phyloP scores from a whole-genome alignment of 35 echinoderm and acorn worm genomes.

The Lytechinus variegatus region DNA sequence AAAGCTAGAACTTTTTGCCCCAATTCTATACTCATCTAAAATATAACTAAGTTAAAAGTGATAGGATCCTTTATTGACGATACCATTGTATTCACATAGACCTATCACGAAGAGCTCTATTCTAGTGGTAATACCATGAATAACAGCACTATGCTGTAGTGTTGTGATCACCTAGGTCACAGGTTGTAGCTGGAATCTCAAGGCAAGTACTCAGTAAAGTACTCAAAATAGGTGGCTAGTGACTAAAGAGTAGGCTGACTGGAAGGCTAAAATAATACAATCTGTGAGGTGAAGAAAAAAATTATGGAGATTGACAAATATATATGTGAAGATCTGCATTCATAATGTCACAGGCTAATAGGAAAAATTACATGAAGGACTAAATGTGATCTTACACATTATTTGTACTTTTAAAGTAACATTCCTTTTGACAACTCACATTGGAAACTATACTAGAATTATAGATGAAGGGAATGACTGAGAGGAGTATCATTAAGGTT shows the following conservation, averaged over 20 bases:
- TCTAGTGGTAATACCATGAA: neutral
- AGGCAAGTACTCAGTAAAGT: neutral
- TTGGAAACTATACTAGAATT: no score
- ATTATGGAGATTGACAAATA: neutral
- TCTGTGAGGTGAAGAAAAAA: neutral
- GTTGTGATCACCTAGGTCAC: conserved; percentile 16
- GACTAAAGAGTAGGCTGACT: neutral
- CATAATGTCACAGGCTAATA: no score
- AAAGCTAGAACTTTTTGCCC: no score
- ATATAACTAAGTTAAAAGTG: no score
- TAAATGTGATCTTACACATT: no score
- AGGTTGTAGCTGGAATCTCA: neutral
- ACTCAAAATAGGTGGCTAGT: conserved; percentile 2
- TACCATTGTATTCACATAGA: neutral
- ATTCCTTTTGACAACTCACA: no score
- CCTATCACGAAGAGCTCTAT: neutral
- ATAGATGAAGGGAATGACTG: no score
- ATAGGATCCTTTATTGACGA: neutral
- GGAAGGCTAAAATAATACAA: neutral
- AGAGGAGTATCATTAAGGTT: no score
- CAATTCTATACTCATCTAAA: no score
- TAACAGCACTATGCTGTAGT: neutral
- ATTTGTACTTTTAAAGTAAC: no score
- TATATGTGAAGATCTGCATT: no score
- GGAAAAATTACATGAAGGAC: no score